phyloP scores from a whole-genome alignment of 1,140 invertebrate species.

The Marisa cornuarietis region DNA sequence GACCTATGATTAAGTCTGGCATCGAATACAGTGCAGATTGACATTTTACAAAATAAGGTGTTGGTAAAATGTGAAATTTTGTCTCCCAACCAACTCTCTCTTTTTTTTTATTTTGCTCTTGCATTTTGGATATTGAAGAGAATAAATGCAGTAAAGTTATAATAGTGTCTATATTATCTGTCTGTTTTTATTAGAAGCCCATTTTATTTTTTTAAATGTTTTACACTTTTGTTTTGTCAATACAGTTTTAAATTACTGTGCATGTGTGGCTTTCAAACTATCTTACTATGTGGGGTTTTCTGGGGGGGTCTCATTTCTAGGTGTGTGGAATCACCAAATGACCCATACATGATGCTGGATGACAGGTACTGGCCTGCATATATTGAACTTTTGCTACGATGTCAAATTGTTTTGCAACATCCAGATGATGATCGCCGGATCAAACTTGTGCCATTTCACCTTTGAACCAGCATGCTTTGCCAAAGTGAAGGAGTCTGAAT shows the following conservation, averaged over 20 bases:
- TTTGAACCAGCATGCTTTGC: conserved; percentile 16
- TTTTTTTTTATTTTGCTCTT: too few relatives aligned
- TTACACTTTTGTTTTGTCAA: too few relatives aligned
- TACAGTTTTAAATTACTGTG: too few relatives aligned
- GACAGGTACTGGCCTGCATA: conserved; percentile 46
- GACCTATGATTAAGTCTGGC: neutral
- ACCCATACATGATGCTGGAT: conserved; percentile 41
- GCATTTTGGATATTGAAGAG: too few relatives aligned
- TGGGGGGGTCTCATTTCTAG: neutral
- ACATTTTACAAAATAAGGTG: neutral
- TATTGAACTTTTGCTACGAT: conserved; percentile 44
- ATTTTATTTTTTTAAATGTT: too few relatives aligned
- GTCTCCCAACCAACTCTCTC: neutral
- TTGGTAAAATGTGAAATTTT: neutral
- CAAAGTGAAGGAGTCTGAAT: too few relatives aligned
- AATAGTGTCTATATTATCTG: too few relatives aligned
- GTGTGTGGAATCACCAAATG: conserved; percentile 44
- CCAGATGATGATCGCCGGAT: conserved; percentile 40
- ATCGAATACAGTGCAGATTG: neutral
- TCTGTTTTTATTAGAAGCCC: too few relatives aligned
- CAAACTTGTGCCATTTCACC: conserved; percentile 46
- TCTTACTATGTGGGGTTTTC: too few relatives aligned
- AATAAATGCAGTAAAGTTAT: too few relatives aligned
- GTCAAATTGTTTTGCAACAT: conserved; percentile 42
- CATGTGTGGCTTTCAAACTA: too few relatives aligned